Evolutionary conservation across 2,797 vertebrate species (phyloP), one percentile per base, ranked within the genome.

Genomic region (Melanotaenia nigrans): DNA sequence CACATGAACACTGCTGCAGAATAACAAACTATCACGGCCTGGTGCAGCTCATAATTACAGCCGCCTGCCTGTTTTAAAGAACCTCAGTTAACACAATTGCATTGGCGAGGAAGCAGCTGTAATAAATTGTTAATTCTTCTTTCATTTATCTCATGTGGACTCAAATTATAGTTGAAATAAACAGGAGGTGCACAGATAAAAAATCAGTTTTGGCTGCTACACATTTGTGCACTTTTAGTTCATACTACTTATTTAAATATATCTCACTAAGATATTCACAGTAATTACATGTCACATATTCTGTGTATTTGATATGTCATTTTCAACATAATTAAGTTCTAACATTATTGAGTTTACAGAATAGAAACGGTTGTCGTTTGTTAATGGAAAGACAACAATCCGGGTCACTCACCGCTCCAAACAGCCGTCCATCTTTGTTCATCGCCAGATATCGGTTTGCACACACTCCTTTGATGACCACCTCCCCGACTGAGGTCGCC

Each of bases 391-490:
- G 51, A 35, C 28, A 0, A 20, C 11, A 20, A 33, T 42, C 8
- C 8, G 12, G 36, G 25, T 59, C 69, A 91, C 97, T 98, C 92
- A 99, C 98, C 87, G 92, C 89, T 84, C 96, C 97, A 89, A 96
- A 95, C 76, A 99, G 90, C 63, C 96, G 93, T 60, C 97, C 97
- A 0, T 98, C 97, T 81, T 96, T 94, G 92, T 95, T 98, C 98
- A 99, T 99, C 13, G 97, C 97, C 83, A 99, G 95, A 76, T 97
- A 98, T 45, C 97, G 96, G 88, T 99, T 98, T 0, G 97, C 96
- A 30, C 92, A 95, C 8, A 98, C 83, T 2, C 98, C 98, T 87
- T 98, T 99, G 91, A 99, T 98, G 51, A 98, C 95, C 68, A 99
- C 96, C 56, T 99, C 97, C 33, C 98, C 97, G 83, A 96, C 94